Conservation (phyloP, 1,140 invertebrate species). For the Delia radicum region DNA sequence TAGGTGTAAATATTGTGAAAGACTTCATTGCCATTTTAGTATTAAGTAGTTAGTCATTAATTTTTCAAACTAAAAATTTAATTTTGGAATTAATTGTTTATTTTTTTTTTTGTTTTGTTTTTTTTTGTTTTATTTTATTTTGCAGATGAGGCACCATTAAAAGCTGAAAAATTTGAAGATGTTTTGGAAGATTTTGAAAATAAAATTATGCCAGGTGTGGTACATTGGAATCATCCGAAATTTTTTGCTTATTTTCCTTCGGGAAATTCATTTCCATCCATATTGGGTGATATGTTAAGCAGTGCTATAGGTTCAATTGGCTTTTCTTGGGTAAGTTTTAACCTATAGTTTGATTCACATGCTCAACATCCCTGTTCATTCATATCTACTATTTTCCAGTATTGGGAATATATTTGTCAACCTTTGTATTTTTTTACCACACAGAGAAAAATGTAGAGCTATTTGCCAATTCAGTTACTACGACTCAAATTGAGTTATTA, state of each 20-base stretch:
- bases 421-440: too few relatives aligned
- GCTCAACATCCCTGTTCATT: too few relatives aligned
- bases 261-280: slow-evolving; percentile 91
- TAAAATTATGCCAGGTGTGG: slow-evolving; percentile 92
- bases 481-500: too few relatives aligned
- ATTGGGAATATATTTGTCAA: too few relatives aligned
- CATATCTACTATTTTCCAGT: too few relatives aligned
- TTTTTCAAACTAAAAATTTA: slow-evolving; percentile 27
- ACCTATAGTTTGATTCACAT: too few relatives aligned
- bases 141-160: slow-evolving; percentile 73
- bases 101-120: slow-evolving; percentile 10
- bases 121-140: slow-evolving; percentile 13
- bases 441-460: too few relatives aligned
- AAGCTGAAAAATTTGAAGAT: slow-evolving; percentile 79
- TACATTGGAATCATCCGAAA: slow-evolving; percentile 95
- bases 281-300: slow-evolving; percentile 89
- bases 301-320: slow-evolving; percentile 91
- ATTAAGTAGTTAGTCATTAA: not conserved
- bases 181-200: slow-evolving; percentile 88
- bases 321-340: slow-evolving; percentile 85
- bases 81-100: slow-evolving; percentile 20
- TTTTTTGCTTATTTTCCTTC: slow-evolving; percentile 97
- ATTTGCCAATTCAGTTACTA: too few relatives aligned
- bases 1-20: not conserved
- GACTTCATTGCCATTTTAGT: not conserved